A percentile compares a stretch with the other conserved stretches of the same genome.
Conservation (phyloP, 2,888 invertebrate species). For the Leucozona laternaria region DNA sequence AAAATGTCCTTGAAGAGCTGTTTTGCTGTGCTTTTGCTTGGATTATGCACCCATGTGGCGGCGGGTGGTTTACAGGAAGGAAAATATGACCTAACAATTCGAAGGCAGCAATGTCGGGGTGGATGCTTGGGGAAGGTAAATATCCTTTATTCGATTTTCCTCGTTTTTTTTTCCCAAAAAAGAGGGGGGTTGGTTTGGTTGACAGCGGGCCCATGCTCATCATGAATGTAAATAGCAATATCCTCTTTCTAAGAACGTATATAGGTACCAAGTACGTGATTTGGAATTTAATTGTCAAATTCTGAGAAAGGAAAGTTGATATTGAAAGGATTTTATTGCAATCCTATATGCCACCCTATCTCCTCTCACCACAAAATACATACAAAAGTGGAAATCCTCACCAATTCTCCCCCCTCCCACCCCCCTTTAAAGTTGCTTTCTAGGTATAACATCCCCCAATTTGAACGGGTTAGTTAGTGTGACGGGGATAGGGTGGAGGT, state of each 20-base stretch:
- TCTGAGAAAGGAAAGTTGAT: slow-evolving; percentile 22
- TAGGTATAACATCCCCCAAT: background rate
- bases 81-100: slow-evolving; percentile 71
- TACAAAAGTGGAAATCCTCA: background rate
- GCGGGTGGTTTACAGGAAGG: slow-evolving; percentile 68
- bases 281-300: slow-evolving; percentile 63
- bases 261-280: slow-evolving; percentile 53
- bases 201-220: background rate
- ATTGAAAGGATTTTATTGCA: slow-evolving; percentile 41
- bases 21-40: slow-evolving; percentile 71
- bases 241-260: slow-evolving; percentile 34
- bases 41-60: slow-evolving; percentile 75
- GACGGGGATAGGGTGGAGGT: background rate
- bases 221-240: slow-evolving; percentile 55
- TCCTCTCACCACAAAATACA: background rate
- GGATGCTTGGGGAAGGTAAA: slow-evolving; percentile 81
- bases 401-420: background rate
- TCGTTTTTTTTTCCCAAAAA: background rate
- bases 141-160: background rate
- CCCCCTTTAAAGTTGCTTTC: background rate
- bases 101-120: slow-evolving; percentile 80
- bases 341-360: background rate
- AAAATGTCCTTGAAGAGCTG: slow-evolving; percentile 69
- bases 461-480: background rate
- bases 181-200: background rate